phyloP scores from a whole-genome alignment of 2,888 invertebrate genomes.

The Choristoneura rosaceana region DNA sequence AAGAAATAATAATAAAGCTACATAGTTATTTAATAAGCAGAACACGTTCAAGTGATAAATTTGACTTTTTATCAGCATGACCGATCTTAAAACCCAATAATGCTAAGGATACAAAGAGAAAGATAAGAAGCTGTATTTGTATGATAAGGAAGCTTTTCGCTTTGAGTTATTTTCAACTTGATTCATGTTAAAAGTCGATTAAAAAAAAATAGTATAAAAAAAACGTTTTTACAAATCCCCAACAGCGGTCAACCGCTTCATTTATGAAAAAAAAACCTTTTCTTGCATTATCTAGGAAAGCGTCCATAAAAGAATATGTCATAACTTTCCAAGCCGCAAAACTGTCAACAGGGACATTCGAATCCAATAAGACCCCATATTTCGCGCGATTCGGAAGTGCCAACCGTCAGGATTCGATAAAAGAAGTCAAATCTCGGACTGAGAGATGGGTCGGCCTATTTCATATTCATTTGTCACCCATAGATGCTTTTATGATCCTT shows the following conservation, averaged over 20 bases:
- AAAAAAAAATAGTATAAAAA: not conserved
- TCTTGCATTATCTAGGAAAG: not conserved
- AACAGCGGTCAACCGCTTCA: not conserved
- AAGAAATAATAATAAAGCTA: no score
- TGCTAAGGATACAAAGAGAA: no score
- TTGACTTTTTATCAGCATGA: no score
- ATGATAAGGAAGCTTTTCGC: no score
- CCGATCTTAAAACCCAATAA: no score
- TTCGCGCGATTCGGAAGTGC: conserved; percentile 30
- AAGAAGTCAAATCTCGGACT: conserved; percentile 58
- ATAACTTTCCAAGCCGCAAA: conserved; percentile 19
- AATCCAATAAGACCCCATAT: conserved; percentile 37
- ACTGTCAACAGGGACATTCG: conserved; percentile 35
- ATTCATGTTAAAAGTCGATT: not conserved
- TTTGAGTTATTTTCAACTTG: no score
- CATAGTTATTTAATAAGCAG: no score
- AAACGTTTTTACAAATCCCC: not conserved
- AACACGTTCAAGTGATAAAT: no score
- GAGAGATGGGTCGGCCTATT: conserved; percentile 61
- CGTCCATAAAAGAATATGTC: conserved; percentile 7
- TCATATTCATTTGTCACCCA: conserved; percentile 42
- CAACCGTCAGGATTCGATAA: conserved; percentile 53
- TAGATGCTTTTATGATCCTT: conserved; percentile 19
- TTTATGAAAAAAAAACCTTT: not conserved
- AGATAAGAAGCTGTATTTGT: no score